These are phyloP conservation scores for Andrena hattorfiana DNA, from an alignment of 2,888 invertebrate genomes.

Conservation along the genomic window DNA sequence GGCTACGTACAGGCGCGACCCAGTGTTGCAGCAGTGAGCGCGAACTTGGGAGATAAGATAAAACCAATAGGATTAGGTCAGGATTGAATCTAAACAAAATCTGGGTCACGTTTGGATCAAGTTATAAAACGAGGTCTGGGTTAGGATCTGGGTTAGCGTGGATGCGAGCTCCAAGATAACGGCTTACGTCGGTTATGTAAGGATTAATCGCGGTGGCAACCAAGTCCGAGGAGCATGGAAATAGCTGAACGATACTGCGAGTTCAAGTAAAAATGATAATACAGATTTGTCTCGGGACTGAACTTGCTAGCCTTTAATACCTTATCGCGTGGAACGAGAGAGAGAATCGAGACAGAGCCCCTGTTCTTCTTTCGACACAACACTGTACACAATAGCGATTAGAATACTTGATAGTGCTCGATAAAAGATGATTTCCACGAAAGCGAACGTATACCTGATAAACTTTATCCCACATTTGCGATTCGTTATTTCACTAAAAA, in stretches of 20 bases:
- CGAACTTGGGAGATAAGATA: constrained; percentile 54
- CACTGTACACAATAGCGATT: no score
- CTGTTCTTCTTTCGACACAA: no score
- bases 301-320: no score
- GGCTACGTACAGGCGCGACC: background rate
- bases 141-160: constrained; percentile 49
- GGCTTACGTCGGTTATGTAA: constrained; percentile 17
- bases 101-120: constrained; percentile 49
- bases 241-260: background rate
- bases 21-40: constrained; percentile 16
- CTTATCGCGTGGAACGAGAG: no score
- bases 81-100: constrained; percentile 59
- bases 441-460: no score
- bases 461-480: no score
- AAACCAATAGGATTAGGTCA: constrained; percentile 50
- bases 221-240: background rate
- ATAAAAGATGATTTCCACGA: no score
- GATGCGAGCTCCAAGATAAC: constrained; percentile 33
- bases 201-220: constrained; percentile 6
- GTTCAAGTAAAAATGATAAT: background rate
- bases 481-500: no score
- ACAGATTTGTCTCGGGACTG: no score
- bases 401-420: no score
- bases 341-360: no score
- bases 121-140: constrained; percentile 43